Evolutionary conservation across 2,888 invertebrate genomes (phyloP).

Genomic region (Troglohyphantes excavatus): DNA sequence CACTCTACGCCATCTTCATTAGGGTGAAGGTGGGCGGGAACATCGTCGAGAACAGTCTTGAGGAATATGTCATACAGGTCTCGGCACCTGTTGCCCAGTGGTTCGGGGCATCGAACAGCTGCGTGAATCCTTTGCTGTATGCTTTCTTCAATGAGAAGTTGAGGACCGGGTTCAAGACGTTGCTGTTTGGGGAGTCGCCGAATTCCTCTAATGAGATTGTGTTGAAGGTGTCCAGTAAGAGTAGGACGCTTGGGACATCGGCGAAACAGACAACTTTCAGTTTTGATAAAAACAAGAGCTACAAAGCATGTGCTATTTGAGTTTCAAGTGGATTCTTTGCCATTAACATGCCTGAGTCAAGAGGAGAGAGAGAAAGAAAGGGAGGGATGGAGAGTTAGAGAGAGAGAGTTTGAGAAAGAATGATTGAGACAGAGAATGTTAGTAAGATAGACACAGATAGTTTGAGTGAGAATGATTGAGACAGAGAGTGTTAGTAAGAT

Average conservation of each 20-base stretch:
- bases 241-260: conserved; percentile 4
- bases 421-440: too few relatives aligned
- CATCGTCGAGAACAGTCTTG: conserved; percentile 70
- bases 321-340: too few relatives aligned
- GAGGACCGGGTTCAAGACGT: conserved; percentile 92
- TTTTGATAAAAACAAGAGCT: conserved; percentile 8
- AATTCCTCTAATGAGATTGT: background rate
- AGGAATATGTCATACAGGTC: conserved; percentile 79
- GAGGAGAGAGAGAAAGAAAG: too few relatives aligned
- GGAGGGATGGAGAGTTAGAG: too few relatives aligned
- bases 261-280: background rate
- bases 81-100: conserved; percentile 92
- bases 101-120: conserved; percentile 95
- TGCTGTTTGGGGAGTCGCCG: conserved; percentile 82
- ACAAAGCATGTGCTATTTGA: conserved; percentile 8
- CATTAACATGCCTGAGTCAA: too few relatives aligned
- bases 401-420: too few relatives aligned
- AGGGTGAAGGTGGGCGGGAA: conserved; percentile 81
- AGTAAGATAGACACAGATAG: too few relatives aligned
- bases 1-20: conserved; percentile 82
- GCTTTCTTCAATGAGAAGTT: conserved; percentile 97
- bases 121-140: conserved; percentile 96
- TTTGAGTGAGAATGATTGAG: too few relatives aligned
- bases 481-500: too few relatives aligned
- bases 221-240: conserved; percentile 23